phyloP scores from a whole-genome alignment of 2,797 vertebrate species.

The Bucorvus abyssinicus region DNA sequence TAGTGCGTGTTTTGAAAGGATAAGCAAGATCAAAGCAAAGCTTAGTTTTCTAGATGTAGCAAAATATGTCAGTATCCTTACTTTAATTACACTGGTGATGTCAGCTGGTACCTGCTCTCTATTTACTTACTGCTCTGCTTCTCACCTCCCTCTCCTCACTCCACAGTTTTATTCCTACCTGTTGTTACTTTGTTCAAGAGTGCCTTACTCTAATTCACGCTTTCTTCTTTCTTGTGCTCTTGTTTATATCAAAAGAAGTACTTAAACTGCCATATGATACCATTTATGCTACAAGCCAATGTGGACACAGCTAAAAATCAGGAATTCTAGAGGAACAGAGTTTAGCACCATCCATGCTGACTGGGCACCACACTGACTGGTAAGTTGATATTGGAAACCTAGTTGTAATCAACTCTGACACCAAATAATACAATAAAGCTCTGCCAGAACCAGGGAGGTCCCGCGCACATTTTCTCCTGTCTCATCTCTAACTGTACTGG shows the following conservation, averaged over 20 bases:
- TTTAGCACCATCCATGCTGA: background rate
- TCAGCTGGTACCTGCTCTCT: background rate
- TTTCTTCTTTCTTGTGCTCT: background rate
- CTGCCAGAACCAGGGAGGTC: background rate
- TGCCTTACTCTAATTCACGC: background rate
- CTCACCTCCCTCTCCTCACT: background rate
- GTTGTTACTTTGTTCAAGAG: background rate
- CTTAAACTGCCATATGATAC: background rate
- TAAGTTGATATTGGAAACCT: background rate
- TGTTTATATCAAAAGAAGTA: background rate
- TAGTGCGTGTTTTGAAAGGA: background rate
- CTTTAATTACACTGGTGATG: background rate
- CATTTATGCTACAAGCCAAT: background rate
- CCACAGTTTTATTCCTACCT: background rate
- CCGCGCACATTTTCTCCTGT: background rate
- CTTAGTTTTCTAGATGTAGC: background rate
- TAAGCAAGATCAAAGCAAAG: background rate
- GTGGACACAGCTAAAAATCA: background rate
- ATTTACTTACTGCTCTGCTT: background rate
- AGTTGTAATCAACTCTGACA: background rate
- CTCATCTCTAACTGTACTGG: background rate
- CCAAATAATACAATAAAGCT: background rate
- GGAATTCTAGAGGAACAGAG: background rate
- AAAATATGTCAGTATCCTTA: background rate
- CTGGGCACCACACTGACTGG: background rate